phyloP scores from a whole-genome alignment of 23 tunicate species.

The Oikopleura vanhoeffeni region DNA sequence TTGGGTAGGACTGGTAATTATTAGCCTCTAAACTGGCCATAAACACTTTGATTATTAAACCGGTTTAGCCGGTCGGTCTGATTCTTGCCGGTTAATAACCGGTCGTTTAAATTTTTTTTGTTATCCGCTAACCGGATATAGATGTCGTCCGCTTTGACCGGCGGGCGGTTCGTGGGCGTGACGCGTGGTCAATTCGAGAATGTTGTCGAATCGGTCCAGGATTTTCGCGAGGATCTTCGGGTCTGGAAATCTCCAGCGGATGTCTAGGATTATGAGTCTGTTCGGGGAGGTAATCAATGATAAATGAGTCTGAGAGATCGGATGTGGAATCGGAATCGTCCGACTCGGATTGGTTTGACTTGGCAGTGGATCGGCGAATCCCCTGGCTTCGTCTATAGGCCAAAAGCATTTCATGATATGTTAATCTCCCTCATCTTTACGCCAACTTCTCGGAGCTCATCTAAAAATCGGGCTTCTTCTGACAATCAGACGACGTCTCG shows the following conservation, averaged over 20 bases:
- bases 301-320: neutral
- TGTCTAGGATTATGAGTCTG: too few relatives aligned
- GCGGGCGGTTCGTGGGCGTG: too few relatives aligned
- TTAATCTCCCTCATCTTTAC: neutral
- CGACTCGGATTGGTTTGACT: neutral
- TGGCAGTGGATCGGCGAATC: neutral
- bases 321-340: neutral
- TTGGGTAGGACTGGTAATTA: neutral
- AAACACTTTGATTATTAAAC: neutral
- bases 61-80: neutral
- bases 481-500: neutral
- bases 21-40: neutral
- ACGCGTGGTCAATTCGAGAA: too few relatives aligned
- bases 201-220: too few relatives aligned
- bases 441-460: constrained; percentile 5
- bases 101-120: neutral
- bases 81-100: neutral
- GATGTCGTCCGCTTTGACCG: too few relatives aligned
- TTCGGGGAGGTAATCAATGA: neutral
- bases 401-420: constrained; percentile 6
- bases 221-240: too few relatives aligned
- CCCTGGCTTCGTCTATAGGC: constrained; percentile 2
- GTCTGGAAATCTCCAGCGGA: too few relatives aligned
- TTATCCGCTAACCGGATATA: neutral
- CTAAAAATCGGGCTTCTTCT: neutral